phyloP scores from a whole-genome alignment of 64 coral and sea anemone species.

The Pachyseris speciosa region DNA sequence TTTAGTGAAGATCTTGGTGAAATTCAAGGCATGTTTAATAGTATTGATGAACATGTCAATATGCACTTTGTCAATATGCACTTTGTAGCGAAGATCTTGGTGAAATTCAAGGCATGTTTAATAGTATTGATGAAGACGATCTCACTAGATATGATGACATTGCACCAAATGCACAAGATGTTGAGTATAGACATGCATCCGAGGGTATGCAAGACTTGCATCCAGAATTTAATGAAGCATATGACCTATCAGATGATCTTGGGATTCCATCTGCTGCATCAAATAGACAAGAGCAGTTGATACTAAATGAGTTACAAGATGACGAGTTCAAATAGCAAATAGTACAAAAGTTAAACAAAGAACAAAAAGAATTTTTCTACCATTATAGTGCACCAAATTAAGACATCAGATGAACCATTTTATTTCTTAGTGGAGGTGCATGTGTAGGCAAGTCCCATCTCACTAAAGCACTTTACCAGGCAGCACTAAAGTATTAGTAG shows the following conservation, averaged over 20 bases:
- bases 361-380: slow-evolving; percentile 27
- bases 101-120: background rate
- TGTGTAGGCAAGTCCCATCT: slow-evolving; percentile 10
- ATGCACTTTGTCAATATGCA: background rate
- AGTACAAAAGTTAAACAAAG: background rate
- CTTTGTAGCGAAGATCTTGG: background rate
- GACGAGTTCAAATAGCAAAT: background rate
- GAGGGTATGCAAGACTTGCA: background rate
- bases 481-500: slow-evolving; percentile 8
- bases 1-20: background rate
- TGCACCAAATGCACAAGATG: background rate
- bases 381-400: slow-evolving; percentile 12
- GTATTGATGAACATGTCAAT: background rate
- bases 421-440: slow-evolving; percentile 32
- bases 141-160: background rate
- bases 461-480: slow-evolving; percentile 22
- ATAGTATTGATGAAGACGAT: background rate
- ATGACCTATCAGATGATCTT: background rate
- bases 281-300: background rate
- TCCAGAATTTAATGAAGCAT: background rate
- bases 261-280: background rate
- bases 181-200: background rate
- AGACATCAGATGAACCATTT: slow-evolving; percentile 18
- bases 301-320: background rate
- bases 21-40: background rate